phyloP scores from a whole-genome alignment of 2,888 invertebrate species.

The Lasioglossum vierecki region DNA sequence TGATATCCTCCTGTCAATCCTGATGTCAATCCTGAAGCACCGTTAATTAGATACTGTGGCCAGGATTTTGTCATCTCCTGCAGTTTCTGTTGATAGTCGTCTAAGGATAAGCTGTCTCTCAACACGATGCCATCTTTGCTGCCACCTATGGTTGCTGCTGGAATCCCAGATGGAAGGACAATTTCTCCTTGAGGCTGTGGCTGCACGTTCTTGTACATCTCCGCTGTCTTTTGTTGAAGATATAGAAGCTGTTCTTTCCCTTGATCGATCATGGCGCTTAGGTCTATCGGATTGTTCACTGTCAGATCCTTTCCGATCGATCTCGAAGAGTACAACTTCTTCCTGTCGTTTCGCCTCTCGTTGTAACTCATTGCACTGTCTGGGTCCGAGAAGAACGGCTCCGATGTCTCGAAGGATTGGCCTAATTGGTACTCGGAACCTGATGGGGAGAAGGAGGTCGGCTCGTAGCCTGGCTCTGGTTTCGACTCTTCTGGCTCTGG shows the following conservation, averaged over 20 bases:
- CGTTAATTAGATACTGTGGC: conserved; percentile 64
- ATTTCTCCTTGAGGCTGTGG: conserved; percentile 43
- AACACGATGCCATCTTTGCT: conserved; percentile 73
- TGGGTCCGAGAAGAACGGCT: conserved; percentile 36
- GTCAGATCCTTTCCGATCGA: conserved; percentile 60
- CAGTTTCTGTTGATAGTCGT: conserved; percentile 77
- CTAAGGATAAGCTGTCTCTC: conserved; percentile 74
- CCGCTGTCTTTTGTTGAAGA: conserved; percentile 28
- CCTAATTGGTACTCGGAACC: conserved; percentile 38
- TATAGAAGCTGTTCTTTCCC: conserved; percentile 32
- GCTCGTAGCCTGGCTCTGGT: conserved; percentile 34
- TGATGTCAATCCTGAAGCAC: not conserved
- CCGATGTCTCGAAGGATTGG: conserved; percentile 31
- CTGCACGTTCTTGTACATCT: not conserved
- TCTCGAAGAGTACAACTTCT: conserved; percentile 52
- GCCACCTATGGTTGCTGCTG: conserved; percentile 62
- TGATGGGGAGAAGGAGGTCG: conserved; percentile 36
- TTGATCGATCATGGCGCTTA: conserved; percentile 11
- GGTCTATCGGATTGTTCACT: conserved; percentile 29
- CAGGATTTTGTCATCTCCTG: conserved; percentile 78
- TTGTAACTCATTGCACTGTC: conserved; percentile 30
- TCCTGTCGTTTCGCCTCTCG: conserved; percentile 32
- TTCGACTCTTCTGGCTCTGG: conserved; percentile 4
- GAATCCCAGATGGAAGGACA: conserved; percentile 50
- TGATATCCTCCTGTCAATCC: not conserved